phyloP scores from a whole-genome alignment of 1,140 invertebrate species.

The Lanistes nyassanus region DNA sequence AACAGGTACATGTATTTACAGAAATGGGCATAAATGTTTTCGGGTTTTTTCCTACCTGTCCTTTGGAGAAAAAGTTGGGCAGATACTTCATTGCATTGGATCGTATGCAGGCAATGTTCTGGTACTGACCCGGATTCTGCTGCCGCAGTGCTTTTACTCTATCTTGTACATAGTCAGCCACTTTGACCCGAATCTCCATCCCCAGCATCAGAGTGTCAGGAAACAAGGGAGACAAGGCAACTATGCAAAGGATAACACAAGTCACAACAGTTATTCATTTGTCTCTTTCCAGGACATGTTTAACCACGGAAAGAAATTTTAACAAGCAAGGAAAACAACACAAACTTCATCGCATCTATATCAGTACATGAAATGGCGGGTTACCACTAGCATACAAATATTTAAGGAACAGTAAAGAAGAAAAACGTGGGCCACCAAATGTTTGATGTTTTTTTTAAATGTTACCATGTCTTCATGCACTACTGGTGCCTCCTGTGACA shows the following conservation, averaged over 20 bases:
- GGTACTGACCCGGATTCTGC: constrained; percentile 81
- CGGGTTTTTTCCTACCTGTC: constrained; percentile 75
- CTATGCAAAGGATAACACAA: constrained; percentile 64
- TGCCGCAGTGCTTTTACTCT: constrained; percentile 87
- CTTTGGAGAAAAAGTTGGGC: constrained; percentile 96
- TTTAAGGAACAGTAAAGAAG: too few relatives aligned
- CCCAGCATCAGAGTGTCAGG: constrained; percentile 91
- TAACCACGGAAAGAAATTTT: too few relatives aligned
- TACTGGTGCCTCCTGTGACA: too few relatives aligned
- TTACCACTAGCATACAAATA: too few relatives aligned
- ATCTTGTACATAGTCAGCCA: constrained; percentile 96
- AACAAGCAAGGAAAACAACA: too few relatives aligned
- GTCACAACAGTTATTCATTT: background rate
- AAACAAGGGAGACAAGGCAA: constrained; percentile 90
- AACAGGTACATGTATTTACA: too few relatives aligned
- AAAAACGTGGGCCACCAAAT: too few relatives aligned
- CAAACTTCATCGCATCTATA: too few relatives aligned
- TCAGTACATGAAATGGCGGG: too few relatives aligned
- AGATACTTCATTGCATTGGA: constrained; percentile 98
- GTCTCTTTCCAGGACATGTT: too few relatives aligned
- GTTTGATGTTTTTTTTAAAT: too few relatives aligned
- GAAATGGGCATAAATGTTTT: background rate
- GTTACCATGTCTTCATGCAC: too few relatives aligned
- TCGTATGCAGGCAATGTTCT: constrained; percentile 95
- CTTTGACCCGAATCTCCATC: constrained; percentile 97